phyloP scores from a whole-genome alignment of 2,888 invertebrate species.

The Sesia apiformis region DNA sequence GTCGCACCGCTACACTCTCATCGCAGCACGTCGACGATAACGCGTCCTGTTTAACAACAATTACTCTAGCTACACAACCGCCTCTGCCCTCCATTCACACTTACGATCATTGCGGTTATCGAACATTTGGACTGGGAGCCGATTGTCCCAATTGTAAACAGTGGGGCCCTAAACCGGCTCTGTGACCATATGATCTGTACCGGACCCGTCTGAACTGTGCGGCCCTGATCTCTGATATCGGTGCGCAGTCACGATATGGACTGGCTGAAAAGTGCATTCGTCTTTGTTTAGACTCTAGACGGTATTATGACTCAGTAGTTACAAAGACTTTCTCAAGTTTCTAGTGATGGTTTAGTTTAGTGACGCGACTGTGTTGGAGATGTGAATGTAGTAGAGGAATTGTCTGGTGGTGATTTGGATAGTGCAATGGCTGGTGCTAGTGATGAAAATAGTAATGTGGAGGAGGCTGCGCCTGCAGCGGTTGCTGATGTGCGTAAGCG shows the following conservation, averaged over 20 bases:
- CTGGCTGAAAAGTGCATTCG: constrained; percentile 45
- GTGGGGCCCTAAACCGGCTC: constrained; percentile 42
- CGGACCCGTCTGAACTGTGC: constrained; percentile 29
- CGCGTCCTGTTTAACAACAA: constrained; percentile 48
- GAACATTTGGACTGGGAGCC: constrained; percentile 13
- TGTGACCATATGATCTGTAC: constrained; percentile 54
- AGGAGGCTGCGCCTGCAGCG: constrained; percentile 27
- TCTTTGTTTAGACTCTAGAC: constrained; percentile 28
- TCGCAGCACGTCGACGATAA: constrained; percentile 39
- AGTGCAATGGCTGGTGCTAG: constrained; percentile 65
- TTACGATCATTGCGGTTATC: constrained; percentile 23
- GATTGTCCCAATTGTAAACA: constrained; percentile 18
- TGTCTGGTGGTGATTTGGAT: constrained; percentile 32
- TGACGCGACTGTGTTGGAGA: constrained; percentile 45
- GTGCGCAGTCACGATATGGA: constrained; percentile 49
- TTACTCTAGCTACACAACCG: constrained; percentile 39
- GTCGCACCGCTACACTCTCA: constrained; percentile 31
- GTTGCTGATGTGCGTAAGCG: constrained; percentile 41
- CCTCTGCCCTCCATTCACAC: constrained; percentile 23
- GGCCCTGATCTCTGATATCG: constrained; percentile 40
- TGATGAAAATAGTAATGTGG: constrained; percentile 45
- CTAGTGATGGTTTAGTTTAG: constrained; percentile 32
- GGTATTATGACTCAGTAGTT: constrained; percentile 47
- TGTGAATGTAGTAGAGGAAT: constrained; percentile 50
- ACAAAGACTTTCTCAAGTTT: constrained; percentile 40